These are phyloP conservation scores for Chondrilla cf. caribensis DNA, from an alignment of 37 sponge, comb jelly and placozoan species.

Conservation along the genomic window DNA sequence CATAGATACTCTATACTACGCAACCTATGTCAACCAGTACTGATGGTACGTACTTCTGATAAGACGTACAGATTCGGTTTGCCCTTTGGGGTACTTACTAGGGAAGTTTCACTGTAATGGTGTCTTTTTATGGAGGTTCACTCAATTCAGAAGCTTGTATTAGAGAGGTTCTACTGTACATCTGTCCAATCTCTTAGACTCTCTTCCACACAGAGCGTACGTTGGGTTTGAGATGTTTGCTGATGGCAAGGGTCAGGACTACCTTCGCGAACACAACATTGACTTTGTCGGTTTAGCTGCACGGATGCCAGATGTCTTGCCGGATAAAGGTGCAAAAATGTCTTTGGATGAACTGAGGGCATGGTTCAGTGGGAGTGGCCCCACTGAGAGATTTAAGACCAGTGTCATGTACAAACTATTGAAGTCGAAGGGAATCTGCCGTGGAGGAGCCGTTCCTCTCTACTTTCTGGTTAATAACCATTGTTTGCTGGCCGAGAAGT, in stretches of 20 bases:
- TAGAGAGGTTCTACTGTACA: too few species aligned
- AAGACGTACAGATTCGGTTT: too few species aligned
- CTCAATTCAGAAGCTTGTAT: too few species aligned
- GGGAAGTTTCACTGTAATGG: too few species aligned
- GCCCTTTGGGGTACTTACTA: too few species aligned
- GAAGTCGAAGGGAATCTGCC: background rate
- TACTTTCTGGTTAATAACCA: constrained; percentile 3
- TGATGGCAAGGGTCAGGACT: background rate
- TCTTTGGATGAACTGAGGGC: constrained; percentile 8
- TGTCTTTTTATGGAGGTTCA: too few species aligned
- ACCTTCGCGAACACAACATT: background rate
- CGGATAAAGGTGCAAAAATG: background rate
- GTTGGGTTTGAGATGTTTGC: background rate
- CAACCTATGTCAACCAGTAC: too few species aligned
- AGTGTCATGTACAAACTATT: background rate
- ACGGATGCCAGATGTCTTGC: background rate
- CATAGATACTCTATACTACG: too few species aligned
- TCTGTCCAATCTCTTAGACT: too few species aligned
- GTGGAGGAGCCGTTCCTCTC: constrained; percentile 7
- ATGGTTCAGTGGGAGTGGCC: constrained; percentile 5
- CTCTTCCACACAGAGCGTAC: constrained; percentile 3
- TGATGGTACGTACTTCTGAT: too few species aligned
- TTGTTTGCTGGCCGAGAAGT: background rate
- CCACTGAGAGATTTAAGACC: background rate
- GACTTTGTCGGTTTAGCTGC: constrained; percentile 16